Evolutionary conservation across 2,888 invertebrate species (phyloP).

Genomic region (Phoenoteleia sp.): DNA sequence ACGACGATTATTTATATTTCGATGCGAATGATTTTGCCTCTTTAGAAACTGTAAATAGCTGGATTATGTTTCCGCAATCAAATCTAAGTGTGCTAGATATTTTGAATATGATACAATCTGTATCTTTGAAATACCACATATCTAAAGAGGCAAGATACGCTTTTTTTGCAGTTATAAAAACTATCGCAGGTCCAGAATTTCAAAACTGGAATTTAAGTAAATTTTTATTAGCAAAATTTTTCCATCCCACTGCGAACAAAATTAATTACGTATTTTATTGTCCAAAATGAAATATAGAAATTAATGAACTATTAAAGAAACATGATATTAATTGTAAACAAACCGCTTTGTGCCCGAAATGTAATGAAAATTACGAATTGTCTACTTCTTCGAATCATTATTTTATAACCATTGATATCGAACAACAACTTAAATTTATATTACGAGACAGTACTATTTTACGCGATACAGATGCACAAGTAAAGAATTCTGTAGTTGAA

Average conservation of each 20-base stretch:
- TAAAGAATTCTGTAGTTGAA: no score
- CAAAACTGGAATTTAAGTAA: conserved; percentile 13
- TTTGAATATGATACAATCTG: conserved; percentile 37
- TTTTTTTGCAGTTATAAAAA: conserved; percentile 37
- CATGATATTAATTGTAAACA: not conserved
- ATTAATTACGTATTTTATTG: conserved; percentile 24
- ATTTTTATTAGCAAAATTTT: conserved; percentile 3
- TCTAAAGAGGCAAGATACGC: conserved; percentile 33
- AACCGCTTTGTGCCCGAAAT: no score
- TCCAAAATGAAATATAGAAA: not conserved
- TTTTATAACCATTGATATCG: conserved; percentile 11
- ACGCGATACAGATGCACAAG: no score
- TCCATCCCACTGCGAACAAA: not conserved
- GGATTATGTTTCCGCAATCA: conserved; percentile 55
- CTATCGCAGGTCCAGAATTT: conserved; percentile 56
- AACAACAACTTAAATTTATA: not conserved
- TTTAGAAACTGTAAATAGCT: not conserved
- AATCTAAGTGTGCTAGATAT: conserved; percentile 38
- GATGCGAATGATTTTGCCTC: not conserved
- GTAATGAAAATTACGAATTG: not conserved
- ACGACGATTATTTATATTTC: no score
- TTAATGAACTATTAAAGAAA: not conserved
- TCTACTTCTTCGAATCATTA: conserved; percentile 14
- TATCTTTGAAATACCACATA: conserved; percentile 33
- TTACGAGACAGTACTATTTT: not conserved